These are phyloP conservation scores for Anneissia japonica DNA, from an alignment of 35 echinoderm and acorn worm species.

Conservation along the genomic window DNA sequence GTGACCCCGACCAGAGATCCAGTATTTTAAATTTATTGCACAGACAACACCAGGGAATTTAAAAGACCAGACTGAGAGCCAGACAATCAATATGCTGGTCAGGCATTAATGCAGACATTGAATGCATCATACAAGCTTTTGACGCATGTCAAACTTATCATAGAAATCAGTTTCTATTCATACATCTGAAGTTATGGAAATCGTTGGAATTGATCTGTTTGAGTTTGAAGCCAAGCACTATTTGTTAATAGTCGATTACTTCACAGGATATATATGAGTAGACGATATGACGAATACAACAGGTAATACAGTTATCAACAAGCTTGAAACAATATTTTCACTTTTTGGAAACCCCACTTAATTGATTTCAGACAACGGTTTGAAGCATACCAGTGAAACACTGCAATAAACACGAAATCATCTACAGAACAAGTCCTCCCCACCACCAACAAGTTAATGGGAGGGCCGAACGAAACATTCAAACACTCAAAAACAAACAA, in stretches of 20 bases:
- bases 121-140: conserved; percentile 20
- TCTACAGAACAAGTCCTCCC: conserved; percentile 13
- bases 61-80: conserved; percentile 27
- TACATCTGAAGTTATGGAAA: conserved; percentile 21
- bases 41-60: conserved; percentile 4
- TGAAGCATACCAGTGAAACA: conserved; percentile 1
- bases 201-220: conserved; percentile 15
- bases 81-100: conserved; percentile 20
- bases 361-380: conserved; percentile 30
- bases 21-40: conserved; percentile 4
- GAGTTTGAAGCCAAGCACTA: conserved; percentile 18
- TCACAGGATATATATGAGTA: conserved; percentile 25
- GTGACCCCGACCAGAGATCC: no score
- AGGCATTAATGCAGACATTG: conserved; percentile 21
- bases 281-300: conserved; percentile 11
- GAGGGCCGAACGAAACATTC: no score
- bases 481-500: neutral
- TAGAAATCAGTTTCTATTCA: conserved; percentile 20
- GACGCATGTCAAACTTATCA: conserved; percentile 21
- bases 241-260: conserved; percentile 23
- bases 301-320: conserved; percentile 3
- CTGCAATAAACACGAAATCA: conserved; percentile 21
- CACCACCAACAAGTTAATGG: neutral
- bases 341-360: conserved; percentile 13
- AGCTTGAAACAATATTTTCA: conserved; percentile 23